Evolutionary conservation across 2,797 vertebrate genomes (phyloP).

Genomic region (Danio kyathit): DNA sequence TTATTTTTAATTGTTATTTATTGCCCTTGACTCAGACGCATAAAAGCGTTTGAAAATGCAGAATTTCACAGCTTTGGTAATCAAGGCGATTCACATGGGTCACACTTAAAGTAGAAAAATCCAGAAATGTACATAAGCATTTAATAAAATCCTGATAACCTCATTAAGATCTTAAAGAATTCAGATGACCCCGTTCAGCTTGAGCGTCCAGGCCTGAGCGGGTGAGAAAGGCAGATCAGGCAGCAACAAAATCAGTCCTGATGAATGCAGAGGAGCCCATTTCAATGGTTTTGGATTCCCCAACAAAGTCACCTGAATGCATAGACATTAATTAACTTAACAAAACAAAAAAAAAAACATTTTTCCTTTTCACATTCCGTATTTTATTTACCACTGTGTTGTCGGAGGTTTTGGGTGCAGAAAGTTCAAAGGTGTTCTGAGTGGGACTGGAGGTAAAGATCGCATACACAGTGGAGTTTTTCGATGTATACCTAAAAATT

Average conservation of each 20-base stretch:
- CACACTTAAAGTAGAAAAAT: background rate
- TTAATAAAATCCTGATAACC: background rate
- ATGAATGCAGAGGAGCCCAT: conserved; percentile 75
- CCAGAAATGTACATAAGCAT: background rate
- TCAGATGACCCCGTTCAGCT: conserved; percentile 75
- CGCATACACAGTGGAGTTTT: conserved; percentile 81
- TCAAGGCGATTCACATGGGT: background rate
- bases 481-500: conserved; percentile 87
- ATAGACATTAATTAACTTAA: background rate
- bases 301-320: conserved; percentile 84
- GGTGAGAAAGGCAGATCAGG: conserved; percentile 72
- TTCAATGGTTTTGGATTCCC: conserved; percentile 75
- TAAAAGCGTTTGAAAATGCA: background rate
- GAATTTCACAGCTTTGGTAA: background rate
- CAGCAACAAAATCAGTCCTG: conserved; percentile 79
- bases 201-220: conserved; percentile 84
- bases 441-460: conserved; percentile 82
- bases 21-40: background rate
- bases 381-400: conserved; percentile 79
- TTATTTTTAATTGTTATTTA: too few relatives aligned
- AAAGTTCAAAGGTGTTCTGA: conserved; percentile 73
- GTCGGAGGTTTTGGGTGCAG: conserved; percentile 75
- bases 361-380: background rate
- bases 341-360: background rate
- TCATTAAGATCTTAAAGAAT: conserved; percentile 9